phyloP scores from a whole-genome alignment of 2,888 invertebrate species.

The Drosophila quasianomalipes region DNA sequence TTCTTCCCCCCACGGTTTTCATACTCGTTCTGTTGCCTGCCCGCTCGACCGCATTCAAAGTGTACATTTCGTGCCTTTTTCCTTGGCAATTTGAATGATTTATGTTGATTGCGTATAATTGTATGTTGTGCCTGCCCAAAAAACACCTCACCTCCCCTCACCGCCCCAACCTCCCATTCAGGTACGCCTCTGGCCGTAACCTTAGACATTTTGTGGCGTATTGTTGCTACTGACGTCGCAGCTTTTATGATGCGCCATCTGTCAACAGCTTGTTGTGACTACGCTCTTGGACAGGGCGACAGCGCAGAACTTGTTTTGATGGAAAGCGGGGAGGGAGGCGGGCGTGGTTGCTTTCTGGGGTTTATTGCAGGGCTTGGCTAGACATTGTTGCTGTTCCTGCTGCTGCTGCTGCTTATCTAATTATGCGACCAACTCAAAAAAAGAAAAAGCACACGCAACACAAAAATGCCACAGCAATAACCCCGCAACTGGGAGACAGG shows the following conservation, averaged over 20 bases:
- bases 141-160: background rate
- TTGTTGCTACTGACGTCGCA: slow-evolving; percentile 52
- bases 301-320: background rate
- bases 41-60: slow-evolving; percentile 48
- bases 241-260: slow-evolving; percentile 81
- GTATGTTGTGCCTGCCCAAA: slow-evolving; percentile 66
- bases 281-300: slow-evolving; percentile 16
- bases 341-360: background rate
- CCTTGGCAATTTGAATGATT: slow-evolving; percentile 77
- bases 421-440: slow-evolving; percentile 58
- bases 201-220: slow-evolving; percentile 68
- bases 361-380: slow-evolving; percentile 48
- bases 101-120: slow-evolving; percentile 80
- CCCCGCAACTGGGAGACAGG: background rate
- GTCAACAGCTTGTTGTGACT: slow-evolving; percentile 76
- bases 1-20: background rate
- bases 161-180: background rate
- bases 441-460: slow-evolving; percentile 63
- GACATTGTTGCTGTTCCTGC: slow-evolving; percentile 34
- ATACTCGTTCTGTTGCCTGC: background rate
- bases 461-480: slow-evolving; percentile 48
- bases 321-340: background rate
- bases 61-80: slow-evolving; percentile 59
- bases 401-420: slow-evolving; percentile 67
- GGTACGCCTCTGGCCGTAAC: slow-evolving; percentile 50